These are phyloP conservation scores for Procambarus clarkii DNA, from an alignment of 1,140 invertebrate species.

Conservation along the genomic window DNA sequence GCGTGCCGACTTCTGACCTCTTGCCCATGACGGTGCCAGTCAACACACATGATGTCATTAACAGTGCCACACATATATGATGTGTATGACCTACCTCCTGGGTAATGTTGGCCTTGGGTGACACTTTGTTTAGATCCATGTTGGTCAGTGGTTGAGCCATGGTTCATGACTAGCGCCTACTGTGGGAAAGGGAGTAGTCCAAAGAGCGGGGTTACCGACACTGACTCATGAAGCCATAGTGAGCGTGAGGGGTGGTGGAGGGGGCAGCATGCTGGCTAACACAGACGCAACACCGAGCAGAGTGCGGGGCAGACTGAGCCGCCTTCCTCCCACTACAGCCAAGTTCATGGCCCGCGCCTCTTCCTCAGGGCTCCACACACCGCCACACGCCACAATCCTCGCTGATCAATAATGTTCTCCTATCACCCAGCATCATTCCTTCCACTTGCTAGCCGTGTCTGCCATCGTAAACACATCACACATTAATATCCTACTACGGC, in stretches of 20 bases:
- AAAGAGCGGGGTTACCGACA: not conserved
- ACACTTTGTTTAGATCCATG: not conserved
- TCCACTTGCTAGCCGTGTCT: not conserved
- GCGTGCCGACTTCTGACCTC: no score
- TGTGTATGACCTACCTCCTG: not conserved
- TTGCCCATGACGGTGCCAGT: no score
- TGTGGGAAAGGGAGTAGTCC: not conserved
- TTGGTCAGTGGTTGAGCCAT: not conserved
- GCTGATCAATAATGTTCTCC: conserved; percentile 14
- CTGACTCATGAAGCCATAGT: not conserved
- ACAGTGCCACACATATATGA: no score
- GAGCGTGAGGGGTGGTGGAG: not conserved
- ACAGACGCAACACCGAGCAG: not conserved
- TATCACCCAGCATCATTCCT: not conserved
- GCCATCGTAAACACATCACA: not conserved
- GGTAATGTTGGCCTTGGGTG: not conserved
- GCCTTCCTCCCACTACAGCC: not conserved
- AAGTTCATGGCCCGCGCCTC: not conserved
- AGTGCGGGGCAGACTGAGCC: not conserved
- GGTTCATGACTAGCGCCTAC: not conserved
- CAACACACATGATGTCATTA: no score
- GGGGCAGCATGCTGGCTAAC: not conserved
- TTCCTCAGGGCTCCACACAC: not conserved
- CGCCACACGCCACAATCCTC: conserved; percentile 1
- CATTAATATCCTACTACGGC: not conserved